Evolutionary conservation across 2,888 invertebrate species (phyloP).

Genomic region (Electrophaes corylata): DNA sequence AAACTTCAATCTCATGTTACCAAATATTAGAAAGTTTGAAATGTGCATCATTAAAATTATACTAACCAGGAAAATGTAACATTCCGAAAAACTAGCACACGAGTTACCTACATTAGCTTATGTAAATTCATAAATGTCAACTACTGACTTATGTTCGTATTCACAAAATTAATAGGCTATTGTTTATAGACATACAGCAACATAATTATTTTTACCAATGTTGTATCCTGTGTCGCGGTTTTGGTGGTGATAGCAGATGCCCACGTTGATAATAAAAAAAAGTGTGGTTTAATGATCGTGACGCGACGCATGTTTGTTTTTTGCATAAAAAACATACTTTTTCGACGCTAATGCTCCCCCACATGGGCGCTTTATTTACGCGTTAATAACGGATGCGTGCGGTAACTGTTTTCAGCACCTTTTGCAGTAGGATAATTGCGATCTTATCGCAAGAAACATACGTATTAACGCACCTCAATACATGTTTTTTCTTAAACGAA

Average conservation of each 20-base stretch:
- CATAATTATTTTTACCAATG: constrained; percentile 16
- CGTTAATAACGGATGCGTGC: background rate
- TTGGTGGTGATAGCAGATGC: constrained; percentile 23
- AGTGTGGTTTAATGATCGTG: constrained; percentile 6
- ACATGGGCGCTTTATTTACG: background rate
- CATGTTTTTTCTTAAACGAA: no score
- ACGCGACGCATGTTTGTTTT: background rate
- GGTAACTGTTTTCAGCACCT: no score
- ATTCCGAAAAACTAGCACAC: background rate
- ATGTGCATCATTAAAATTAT: constrained; percentile 10
- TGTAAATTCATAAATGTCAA: constrained; percentile 1
- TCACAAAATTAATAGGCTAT: constrained; percentile 21
- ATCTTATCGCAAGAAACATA: no score
- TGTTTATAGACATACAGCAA: constrained; percentile 22
- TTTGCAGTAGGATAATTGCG: no score
- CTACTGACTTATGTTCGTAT: constrained; percentile 7
- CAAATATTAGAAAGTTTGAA: constrained; percentile 53
- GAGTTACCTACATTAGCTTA: background rate
- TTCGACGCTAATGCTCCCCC: background rate
- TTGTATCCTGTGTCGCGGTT: constrained; percentile 20
- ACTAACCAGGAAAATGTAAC: constrained; percentile 4
- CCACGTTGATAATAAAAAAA: constrained; percentile 14
- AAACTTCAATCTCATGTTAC: constrained; percentile 74
- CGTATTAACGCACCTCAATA: no score
- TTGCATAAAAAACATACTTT: background rate